Evolutionary conservation across 2,797 vertebrate genomes (phyloP).

Genomic region (Etheostoma perlongum): DNA sequence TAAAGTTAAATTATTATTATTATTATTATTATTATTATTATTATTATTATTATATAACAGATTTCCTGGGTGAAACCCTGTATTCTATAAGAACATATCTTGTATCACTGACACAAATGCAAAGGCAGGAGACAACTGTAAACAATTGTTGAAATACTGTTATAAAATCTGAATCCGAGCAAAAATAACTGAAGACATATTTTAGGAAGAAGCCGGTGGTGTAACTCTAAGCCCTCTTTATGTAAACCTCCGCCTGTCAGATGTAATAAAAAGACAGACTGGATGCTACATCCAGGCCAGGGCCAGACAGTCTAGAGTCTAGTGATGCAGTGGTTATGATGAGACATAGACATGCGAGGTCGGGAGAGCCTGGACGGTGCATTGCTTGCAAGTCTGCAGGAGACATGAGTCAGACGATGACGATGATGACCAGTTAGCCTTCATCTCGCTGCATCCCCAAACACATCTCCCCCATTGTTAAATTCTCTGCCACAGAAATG

Average conservation of each 20-base stretch:
- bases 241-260: conserved; percentile 50
- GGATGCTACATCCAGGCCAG: conserved; percentile 27
- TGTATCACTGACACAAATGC: not conserved
- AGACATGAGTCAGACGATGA: conserved; percentile 69
- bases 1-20: not conserved
- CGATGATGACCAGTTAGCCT: conserved; percentile 52
- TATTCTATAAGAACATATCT: not conserved
- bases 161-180: conserved; percentile 24
- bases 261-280: conserved; percentile 50
- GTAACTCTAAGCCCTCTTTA: conserved; percentile 44
- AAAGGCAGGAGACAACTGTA: not conserved
- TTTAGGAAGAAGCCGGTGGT: conserved; percentile 30
- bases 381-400: conserved; percentile 65
- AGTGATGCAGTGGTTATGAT: conserved; percentile 35
- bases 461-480: conserved; percentile 36
- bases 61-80: not conserved
- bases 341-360: conserved; percentile 30
- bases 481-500: not conserved
- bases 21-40: too few relatives aligned
- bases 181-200: conserved; percentile 20
- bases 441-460: conserved; percentile 27
- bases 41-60: too few relatives aligned
- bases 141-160: not conserved
- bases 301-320: conserved; percentile 34
- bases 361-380: conserved; percentile 50